Base-by-base conservation (phyloP, 2,113 vertebrate species). In the Silurus meridionalis region DNA sequence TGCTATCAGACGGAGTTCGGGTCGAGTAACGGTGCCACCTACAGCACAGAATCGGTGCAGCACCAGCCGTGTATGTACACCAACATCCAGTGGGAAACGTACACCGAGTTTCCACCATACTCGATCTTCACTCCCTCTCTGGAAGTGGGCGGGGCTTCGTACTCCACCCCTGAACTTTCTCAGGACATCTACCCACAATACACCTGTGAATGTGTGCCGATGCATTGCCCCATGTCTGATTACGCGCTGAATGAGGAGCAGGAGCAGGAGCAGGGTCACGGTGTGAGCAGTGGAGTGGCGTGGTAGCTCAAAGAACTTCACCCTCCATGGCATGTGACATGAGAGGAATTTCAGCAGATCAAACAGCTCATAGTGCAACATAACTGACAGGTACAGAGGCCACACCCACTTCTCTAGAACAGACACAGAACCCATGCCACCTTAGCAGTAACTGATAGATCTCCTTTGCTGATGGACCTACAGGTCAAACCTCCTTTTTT, bases 151-250 rank as follows among this genome's bases (percentile, higher is more conserved):
- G 89, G 80, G n/a, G 75, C 71, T 14, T 82, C 78, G 14, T 80
- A 48, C 46, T 50, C 82, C 46, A 72, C 61, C 50, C 10, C 69
- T 25, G 86, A 86, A 4, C 67, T 80, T 53, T 80, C 67, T 48
- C 84, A 86, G 71, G 82, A 89, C 66, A 57, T 87, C 69, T 86
- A 90, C 80, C 84, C 81, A 63, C 86, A 88, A 78, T 85, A 85
- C 86, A 87, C 72, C 64, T 89, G 88, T 66, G 88, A 87, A 28
- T 60, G 75, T 6, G 48, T 81, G 21, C 81, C 83, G 72, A 77
- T 81, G 9, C 84, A 86, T 23, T 86, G 81, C 81, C 57, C 52
- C n/a, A 37, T 86, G 86, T 25, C 75, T 81, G 86, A 88, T 81
- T 77, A 83, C 53, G 28, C 66, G 8, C 66, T 84, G 63, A 88